Evolutionary conservation across 2,888 invertebrate species (phyloP), one percentile per base, ranked within the genome.

Genomic region (Microctonus aethiopoides): DNA sequence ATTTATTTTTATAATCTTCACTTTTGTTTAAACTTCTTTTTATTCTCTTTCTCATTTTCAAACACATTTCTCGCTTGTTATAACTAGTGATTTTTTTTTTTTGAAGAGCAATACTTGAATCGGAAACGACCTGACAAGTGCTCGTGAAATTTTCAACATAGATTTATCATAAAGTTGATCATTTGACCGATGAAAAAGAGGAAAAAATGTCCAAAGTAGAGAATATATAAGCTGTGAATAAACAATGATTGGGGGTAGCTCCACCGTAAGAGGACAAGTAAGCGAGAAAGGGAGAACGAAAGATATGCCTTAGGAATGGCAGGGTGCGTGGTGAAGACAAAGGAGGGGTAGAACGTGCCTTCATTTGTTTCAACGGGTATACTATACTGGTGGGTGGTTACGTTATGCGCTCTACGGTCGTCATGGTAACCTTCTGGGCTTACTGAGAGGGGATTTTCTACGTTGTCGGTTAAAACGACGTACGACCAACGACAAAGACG

Each of bases 331-430:
- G 65, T 73, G 73, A 69, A 71, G 66, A 66, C 62, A 32, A 57
- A 16, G 57, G 57, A n/a, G 68, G 68, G 76, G 74, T 75, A 80
- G 81, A 83, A 84, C 83, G 84, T 83, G 84, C 82, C 86, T 86
- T 86, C 86, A 85, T 86, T 86, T 86, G 86, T 86, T 86, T 86
- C 86, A 86, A 78, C 81, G 83, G 84, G 83, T 77, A 83, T 77
- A n/a, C n/a, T 77, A 83, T 77, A n/a, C n/a, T n/a, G n/a, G 83
- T 75, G 77, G 76, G 79, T 85, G 84, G 86, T 85, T 86, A 85
- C 86, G 86, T 86, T 86, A 86, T 85, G 85, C 80, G 83, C 81
- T 73, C 69, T 73, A 66, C 81, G 81, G 86, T 86, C 79, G 84
- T 80, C 85, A 85, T 86, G 84, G 86, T 79, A 85, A 86, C 86